Conservation (phyloP, 2,113 vertebrate genomes). For the Cynopterus brachyotis region DNA sequence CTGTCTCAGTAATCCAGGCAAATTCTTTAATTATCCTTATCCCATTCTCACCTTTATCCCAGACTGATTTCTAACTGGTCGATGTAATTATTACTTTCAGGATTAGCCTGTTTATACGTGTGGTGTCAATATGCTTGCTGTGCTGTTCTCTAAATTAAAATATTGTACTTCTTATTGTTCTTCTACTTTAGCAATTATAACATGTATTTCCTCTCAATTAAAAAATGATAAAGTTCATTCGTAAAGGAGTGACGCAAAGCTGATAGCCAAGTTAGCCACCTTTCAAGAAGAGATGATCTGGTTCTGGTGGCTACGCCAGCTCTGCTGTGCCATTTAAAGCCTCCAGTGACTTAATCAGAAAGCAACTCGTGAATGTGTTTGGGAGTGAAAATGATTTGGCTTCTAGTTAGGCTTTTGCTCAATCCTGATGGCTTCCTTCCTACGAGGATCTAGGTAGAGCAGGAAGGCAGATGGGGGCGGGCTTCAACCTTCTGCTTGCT, state of each 20-base stretch:
- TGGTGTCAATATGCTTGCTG: not conserved
- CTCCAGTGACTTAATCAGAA: not conserved
- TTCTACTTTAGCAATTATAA: not conserved
- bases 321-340: not conserved
- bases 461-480: not conserved
- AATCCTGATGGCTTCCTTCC: not conserved
- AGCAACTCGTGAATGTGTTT: not conserved
- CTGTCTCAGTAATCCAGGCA: not conserved
- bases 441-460: not conserved
- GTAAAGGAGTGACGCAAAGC: not conserved
- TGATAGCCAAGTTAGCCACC: fast-evolving
- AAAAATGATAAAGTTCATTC: not conserved
- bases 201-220: not conserved
- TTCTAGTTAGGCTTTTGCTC: not conserved
- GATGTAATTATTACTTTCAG: not conserved
- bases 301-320: fast-evolving
- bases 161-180: not conserved
- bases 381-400: not conserved
- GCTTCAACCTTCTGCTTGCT: not conserved
- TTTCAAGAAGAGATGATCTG: not conserved
- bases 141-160: not conserved
- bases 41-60: not conserved
- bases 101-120: not conserved
- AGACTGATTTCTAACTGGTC: not conserved
- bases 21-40: not conserved